Conservation (phyloP, 1,140 invertebrate species). For the Oedothorax gibbosus region DNA sequence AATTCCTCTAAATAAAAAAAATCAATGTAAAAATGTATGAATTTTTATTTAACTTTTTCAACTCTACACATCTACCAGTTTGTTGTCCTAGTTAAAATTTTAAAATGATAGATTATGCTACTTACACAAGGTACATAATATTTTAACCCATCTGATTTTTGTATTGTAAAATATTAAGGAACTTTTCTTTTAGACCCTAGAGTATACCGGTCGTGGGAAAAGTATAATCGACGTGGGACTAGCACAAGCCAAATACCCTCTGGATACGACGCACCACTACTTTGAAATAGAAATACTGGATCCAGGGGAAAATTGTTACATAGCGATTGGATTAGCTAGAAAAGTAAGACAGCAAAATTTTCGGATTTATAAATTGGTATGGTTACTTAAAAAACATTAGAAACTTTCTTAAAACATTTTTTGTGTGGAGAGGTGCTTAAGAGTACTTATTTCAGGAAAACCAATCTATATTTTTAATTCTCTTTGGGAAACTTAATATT, state of each 20-base stretch:
- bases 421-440: no score
- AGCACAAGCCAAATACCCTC: conserved; percentile 72
- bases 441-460: no score
- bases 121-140: no score
- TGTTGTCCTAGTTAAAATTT: no score
- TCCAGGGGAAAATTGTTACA: conserved; percentile 74
- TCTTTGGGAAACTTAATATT: no score
- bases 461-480: no score
- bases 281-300: conserved; percentile 76
- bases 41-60: not conserved
- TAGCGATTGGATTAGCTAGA: conserved; percentile 74
- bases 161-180: no score
- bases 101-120: no score
- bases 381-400: not conserved
- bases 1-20: no score
- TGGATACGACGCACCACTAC: conserved; percentile 73
- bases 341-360: conserved; percentile 66
- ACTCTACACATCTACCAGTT: no score
- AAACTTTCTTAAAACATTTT: no score
- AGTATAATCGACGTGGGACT: conserved; percentile 74
- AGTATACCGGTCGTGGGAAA: conserved; percentile 73
- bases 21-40: not conserved
- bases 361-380: not conserved
- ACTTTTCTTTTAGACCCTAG: conserved; percentile 68
- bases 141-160: no score